Conservation (phyloP, 2,113 vertebrate species). For the Cichladusa arquata region DNA sequence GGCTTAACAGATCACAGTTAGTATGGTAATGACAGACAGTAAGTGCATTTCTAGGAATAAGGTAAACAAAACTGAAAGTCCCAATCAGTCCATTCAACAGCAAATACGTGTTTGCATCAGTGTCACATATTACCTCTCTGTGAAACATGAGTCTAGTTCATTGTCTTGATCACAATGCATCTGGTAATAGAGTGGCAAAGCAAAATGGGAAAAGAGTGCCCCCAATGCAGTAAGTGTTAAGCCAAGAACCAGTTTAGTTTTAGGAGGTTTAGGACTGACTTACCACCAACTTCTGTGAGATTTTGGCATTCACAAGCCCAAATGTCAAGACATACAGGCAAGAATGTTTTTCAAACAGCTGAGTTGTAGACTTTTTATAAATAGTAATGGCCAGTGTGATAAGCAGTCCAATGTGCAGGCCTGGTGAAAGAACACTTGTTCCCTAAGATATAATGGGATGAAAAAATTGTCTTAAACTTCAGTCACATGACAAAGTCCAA, state of each 20-base stretch:
- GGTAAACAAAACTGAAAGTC: neutral
- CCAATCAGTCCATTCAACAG: neutral
- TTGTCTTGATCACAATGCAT: neutral
- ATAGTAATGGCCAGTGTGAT: slow-evolving; percentile 90
- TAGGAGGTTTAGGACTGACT: slow-evolving; percentile 17
- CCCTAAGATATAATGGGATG: slow-evolving; percentile 76
- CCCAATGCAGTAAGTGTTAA: neutral
- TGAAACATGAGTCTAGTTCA: neutral
- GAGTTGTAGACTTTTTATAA: slow-evolving; percentile 92
- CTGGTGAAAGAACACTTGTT: slow-evolving; percentile 93
- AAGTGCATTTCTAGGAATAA: neutral
- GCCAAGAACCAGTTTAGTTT: neutral
- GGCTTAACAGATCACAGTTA: neutral
- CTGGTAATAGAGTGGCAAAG: neutral
- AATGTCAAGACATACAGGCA: slow-evolving; percentile 93
- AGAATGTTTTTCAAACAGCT: slow-evolving; percentile 89
- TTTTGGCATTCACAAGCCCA: slow-evolving; percentile 91
- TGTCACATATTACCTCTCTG: neutral
- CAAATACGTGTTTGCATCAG: neutral
- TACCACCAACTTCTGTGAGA: slow-evolving; percentile 96
- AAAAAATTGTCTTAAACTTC: neutral
- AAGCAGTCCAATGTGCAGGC: slow-evolving; percentile 89
- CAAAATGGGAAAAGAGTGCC: neutral
- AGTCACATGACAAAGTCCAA: neutral
- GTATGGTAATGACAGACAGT: neutral